Percentiles rank a stretch among this genome's conserved stretches.
Evolutionary conservation across 2,888 invertebrate genomes (phyloP).

Genomic region (Rhagium mordax): DNA sequence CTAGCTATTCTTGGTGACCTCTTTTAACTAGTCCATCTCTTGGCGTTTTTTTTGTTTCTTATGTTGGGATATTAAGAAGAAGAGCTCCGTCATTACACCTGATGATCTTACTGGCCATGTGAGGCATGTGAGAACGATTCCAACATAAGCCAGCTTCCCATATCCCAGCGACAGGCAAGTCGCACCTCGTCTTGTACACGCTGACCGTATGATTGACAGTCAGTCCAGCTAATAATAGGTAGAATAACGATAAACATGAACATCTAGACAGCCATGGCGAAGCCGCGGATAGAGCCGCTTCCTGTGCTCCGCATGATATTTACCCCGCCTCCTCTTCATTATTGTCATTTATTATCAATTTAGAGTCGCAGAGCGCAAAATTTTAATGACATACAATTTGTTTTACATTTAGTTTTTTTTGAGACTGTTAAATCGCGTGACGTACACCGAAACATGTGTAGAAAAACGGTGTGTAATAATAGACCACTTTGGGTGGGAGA

Average conservation of each 20-base stretch:
- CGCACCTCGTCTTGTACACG: neutral
- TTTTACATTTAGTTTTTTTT: slow-evolving; percentile 63
- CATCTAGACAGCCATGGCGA: slow-evolving; percentile 53
- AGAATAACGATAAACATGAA: slow-evolving; percentile 51
- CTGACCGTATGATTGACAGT: slow-evolving; percentile 4
- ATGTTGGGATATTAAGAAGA: too few relatives aligned
- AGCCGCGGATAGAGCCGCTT: slow-evolving; percentile 63
- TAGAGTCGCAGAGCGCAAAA: slow-evolving; percentile 68
- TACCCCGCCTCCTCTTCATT: slow-evolving; percentile 68
- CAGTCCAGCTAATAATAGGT: slow-evolving; percentile 52
- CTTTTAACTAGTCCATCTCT: too few relatives aligned
- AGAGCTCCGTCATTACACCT: too few relatives aligned
- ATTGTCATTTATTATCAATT: slow-evolving; percentile 71
- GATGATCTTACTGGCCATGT: too few relatives aligned
- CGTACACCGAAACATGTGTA: slow-evolving; percentile 48
- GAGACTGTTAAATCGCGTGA: slow-evolving; percentile 58
- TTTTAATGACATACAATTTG: slow-evolving; percentile 70
- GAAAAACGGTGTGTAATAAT: slow-evolving; percentile 54
- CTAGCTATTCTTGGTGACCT: too few relatives aligned
- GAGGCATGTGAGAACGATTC: too few relatives aligned
- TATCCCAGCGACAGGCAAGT: too few relatives aligned
- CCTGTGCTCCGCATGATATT: slow-evolving; percentile 65
- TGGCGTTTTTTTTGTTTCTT: too few relatives aligned
- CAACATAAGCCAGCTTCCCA: too few relatives aligned
- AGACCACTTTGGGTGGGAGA: slow-evolving; percentile 52